Conservation (phyloP, 1,140 invertebrate species). For the Conopomorpha cramerella region DNA sequence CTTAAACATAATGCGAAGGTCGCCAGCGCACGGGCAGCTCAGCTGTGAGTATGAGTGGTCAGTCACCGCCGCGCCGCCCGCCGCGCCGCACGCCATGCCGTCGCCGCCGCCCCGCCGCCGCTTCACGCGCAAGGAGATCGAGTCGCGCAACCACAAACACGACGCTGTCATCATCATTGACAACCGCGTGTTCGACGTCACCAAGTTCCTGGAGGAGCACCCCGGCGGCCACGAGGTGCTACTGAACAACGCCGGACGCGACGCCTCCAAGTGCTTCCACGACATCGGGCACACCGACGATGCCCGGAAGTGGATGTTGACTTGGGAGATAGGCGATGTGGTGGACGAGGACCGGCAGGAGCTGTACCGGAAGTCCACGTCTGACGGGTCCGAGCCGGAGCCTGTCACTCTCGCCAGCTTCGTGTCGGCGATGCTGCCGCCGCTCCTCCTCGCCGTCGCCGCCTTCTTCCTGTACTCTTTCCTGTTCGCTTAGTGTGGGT, state of each 20-base stretch:
- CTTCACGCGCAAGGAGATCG: constrained; percentile 53
- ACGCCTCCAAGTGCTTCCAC: constrained; percentile 79
- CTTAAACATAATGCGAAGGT: no score
- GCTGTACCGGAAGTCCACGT: constrained; percentile 15
- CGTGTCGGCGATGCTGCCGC: constrained; percentile 13
- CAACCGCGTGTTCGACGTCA: constrained; percentile 66
- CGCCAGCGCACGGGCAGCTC: no score
- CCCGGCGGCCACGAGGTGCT: constrained; percentile 88
- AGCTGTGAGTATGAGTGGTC: no score
- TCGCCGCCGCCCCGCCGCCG: no score
- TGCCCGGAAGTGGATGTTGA: constrained; percentile 73
- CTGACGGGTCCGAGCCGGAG: constrained; percentile 15
- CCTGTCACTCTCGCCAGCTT: constrained; percentile 8
- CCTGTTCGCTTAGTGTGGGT: constrained; percentile 8
- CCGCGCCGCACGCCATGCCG: no score
- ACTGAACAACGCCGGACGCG: constrained; percentile 73
- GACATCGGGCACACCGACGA: constrained; percentile 87
- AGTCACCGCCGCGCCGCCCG: no score
- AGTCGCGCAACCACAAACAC: constrained; percentile 27
- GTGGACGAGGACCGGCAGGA: constrained; percentile 55
- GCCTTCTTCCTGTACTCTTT: constrained; percentile 14
- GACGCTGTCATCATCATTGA: constrained; percentile 60
- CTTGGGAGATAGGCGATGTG: constrained; percentile 75
- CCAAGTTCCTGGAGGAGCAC: constrained; percentile 68
- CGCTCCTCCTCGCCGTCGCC: constrained; percentile 11